These are phyloP conservation scores for Baryphthengus martii DNA, from an alignment of 2,113 vertebrate genomes.

Conservation along the genomic window DNA sequence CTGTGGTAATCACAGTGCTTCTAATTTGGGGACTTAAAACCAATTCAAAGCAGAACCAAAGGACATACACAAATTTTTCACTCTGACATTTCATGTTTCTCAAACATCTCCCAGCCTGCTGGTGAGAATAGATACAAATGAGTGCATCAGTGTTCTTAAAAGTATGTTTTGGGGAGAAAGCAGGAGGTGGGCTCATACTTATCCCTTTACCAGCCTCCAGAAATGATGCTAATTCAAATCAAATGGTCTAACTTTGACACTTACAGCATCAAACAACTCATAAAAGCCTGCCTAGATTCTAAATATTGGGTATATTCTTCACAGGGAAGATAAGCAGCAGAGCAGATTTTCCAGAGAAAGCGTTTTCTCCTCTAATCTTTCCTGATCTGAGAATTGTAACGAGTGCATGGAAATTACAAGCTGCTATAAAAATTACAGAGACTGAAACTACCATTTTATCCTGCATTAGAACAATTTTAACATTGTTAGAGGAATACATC, in stretches of 20 bases:
- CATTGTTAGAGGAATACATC: slow-evolving; percentile 77
- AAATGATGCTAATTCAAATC: neutral
- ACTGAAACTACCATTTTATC: slow-evolving; percentile 78
- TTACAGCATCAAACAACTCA: slow-evolving; percentile 8
- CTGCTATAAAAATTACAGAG: slow-evolving; percentile 79
- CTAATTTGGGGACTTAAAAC: neutral
- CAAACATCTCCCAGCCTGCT: neutral
- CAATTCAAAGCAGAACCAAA: neutral
- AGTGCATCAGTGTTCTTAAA: neutral
- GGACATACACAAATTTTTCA: neutral
- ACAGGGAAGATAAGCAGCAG: neutral
- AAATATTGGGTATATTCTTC: slow-evolving; percentile 2
- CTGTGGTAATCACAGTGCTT: neutral
- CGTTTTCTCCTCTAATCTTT: slow-evolving; percentile 30
- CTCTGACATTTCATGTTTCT: neutral
- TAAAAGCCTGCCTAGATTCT: neutral
- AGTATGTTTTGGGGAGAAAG: neutral
- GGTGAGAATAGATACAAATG: neutral
- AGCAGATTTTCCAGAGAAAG: slow-evolving; percentile 28
- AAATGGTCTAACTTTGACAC: slow-evolving; percentile 20
- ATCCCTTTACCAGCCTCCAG: neutral
- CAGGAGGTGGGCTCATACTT: neutral
- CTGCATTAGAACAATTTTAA: slow-evolving; percentile 81
- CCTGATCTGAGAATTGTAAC: slow-evolving; percentile 50
- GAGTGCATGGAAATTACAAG: slow-evolving; percentile 77